Conservation (phyloP, 1,140 invertebrate species). For the Rhopalosiphum maidis region DNA sequence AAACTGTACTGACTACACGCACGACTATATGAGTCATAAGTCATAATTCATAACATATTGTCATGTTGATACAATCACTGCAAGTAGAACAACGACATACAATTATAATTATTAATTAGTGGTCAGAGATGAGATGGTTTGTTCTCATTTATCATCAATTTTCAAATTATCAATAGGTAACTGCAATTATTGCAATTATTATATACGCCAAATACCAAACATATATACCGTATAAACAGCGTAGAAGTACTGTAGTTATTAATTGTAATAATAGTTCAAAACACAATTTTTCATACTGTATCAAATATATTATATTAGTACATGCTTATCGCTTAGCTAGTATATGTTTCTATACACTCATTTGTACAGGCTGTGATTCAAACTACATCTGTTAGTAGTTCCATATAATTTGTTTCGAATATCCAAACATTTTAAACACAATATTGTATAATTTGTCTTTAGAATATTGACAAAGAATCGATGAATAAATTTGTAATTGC, state of each 20-base stretch:
- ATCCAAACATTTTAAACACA: not conserved
- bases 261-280: not conserved
- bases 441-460: not conserved
- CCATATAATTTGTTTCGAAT: not conserved
- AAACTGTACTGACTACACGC: not conserved
- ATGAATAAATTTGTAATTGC: not conserved
- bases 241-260: too few species aligned
- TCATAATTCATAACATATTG: not conserved
- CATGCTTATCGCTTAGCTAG: too few species aligned
- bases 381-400: not conserved
- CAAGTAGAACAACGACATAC: too few species aligned
- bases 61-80: too few species aligned
- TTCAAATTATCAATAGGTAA: too few species aligned
- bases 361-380: not conserved
- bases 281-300: too few species aligned
- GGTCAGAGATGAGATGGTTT: too few species aligned
- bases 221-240: too few species aligned
- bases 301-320: not conserved
- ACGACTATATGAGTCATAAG: not conserved
- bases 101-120: too few species aligned
- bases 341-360: not conserved
- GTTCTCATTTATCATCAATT: too few species aligned
- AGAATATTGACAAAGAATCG: not conserved
- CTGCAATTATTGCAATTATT: too few species aligned
- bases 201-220: too few species aligned